Conservation (phyloP, 2,888 invertebrate genomes). For the Lithophane ornitopus region DNA sequence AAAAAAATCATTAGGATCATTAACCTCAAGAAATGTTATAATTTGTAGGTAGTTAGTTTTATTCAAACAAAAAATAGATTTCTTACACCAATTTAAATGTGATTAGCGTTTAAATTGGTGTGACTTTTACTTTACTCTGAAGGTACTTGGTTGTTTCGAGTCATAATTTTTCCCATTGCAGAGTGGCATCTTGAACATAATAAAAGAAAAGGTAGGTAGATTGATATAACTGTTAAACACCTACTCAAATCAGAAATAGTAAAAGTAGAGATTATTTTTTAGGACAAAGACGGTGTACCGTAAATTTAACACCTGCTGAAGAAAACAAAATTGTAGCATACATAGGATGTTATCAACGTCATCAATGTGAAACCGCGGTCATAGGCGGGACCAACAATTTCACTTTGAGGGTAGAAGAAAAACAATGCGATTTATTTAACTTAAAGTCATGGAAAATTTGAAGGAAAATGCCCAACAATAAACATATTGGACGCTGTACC, state of each 20-base stretch:
- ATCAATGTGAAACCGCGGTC: constrained; percentile 86
- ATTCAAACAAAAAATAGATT: not conserved
- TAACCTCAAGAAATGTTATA: not conserved
- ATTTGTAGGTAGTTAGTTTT: constrained; percentile 28
- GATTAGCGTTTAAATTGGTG: no score
- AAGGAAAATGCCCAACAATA: constrained; percentile 55
- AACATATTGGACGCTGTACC: constrained; percentile 69
- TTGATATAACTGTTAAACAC: constrained; percentile 27
- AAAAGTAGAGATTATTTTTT: constrained; percentile 21
- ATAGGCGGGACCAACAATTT: constrained; percentile 69
- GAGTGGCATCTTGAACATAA: constrained; percentile 29
- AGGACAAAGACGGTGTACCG: constrained; percentile 8
- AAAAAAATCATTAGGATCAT: constrained; percentile 56
- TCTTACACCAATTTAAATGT: not conserved
- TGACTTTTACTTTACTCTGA: not conserved
- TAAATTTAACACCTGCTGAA: constrained; percentile 29
- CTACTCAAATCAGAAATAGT: constrained; percentile 3
- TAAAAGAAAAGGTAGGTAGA: constrained; percentile 30
- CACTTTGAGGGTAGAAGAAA: constrained; percentile 82
- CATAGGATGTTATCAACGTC: constrained; percentile 81
- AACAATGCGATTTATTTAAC: constrained; percentile 73
- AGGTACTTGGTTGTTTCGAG: not conserved
- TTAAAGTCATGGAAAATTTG: constrained; percentile 57
- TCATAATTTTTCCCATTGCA: not conserved
- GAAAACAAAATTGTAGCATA: constrained; percentile 43